Conservation (phyloP, 2,113 vertebrate species). For the Saccopteryx leptura region DNA sequence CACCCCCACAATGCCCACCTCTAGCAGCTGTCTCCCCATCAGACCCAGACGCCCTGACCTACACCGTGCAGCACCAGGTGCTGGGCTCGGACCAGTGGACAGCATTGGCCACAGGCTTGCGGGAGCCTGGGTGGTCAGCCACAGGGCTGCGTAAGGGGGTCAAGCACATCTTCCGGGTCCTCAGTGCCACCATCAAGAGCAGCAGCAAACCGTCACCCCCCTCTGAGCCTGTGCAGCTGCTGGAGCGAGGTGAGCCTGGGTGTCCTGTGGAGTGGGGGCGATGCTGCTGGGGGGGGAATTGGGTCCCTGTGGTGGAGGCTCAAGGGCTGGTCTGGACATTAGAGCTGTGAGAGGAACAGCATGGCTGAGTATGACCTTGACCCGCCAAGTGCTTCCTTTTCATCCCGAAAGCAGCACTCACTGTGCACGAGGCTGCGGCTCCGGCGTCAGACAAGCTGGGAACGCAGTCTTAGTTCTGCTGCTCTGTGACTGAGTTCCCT, state of each 20-base stretch:
- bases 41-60: constrained; percentile 95
- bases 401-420: neutral
- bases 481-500: neutral
- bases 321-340: neutral
- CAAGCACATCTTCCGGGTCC: constrained; percentile 95
- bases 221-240: constrained; percentile 92
- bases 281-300: neutral
- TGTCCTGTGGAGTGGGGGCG: fast-evolving
- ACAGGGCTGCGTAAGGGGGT: constrained; percentile 93
- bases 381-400: neutral
- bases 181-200: constrained; percentile 94
- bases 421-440: neutral
- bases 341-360: fast-evolving
- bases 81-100: constrained; percentile 96
- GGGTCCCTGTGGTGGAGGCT: neutral
- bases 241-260: constrained; percentile 92
- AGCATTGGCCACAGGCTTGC: constrained; percentile 92
- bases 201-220: constrained; percentile 96
- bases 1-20: neutral
- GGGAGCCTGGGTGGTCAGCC: constrained; percentile 91
- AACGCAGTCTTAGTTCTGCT: neutral
- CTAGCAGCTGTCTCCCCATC: constrained; percentile 57
- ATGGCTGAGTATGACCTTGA: fast-evolving
- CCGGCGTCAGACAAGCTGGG: neutral
- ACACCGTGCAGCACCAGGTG: constrained; percentile 96